A percentile compares a stretch with the other conserved stretches of the same genome.
Conservation (phyloP, 2,113 vertebrate genomes). For the Platycercus adscitus region DNA sequence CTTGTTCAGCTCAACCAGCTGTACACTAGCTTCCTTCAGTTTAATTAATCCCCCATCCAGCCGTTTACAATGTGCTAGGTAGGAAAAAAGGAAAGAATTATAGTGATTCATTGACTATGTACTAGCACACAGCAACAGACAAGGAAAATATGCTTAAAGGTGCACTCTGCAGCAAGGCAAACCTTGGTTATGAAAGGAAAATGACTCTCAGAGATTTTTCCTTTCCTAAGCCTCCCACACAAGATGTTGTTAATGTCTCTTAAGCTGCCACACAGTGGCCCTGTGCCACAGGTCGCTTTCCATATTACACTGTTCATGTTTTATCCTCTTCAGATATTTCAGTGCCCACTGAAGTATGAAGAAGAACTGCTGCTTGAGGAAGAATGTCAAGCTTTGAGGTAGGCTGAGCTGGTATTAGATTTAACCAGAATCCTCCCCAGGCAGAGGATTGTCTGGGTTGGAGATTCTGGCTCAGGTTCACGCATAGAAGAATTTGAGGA, state of each 20-base stretch:
- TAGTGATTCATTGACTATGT: background rate
- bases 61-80: constrained; percentile 87
- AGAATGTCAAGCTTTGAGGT: background rate
- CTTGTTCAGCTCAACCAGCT: constrained; percentile 88
- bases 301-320: background rate
- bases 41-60: constrained; percentile 92
- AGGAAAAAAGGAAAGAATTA: background rate
- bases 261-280: background rate
- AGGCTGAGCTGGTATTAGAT: background rate
- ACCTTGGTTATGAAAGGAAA: background rate
- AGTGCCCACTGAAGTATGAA: background rate
- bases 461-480: background rate
- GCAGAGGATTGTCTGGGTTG: background rate
- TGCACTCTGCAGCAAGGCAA: background rate
- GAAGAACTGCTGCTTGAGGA: background rate
- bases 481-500: background rate
- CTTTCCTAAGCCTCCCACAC: background rate
- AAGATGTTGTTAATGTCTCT: background rate
- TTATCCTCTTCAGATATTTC: background rate
- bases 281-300: background rate
- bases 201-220: background rate
- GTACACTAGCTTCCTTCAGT: constrained; percentile 90
- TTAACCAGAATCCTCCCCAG: background rate
- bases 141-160: background rate
- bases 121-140: background rate